Conservation (phyloP, 2,797 vertebrate species). For the Glyptemys insculpta region DNA sequence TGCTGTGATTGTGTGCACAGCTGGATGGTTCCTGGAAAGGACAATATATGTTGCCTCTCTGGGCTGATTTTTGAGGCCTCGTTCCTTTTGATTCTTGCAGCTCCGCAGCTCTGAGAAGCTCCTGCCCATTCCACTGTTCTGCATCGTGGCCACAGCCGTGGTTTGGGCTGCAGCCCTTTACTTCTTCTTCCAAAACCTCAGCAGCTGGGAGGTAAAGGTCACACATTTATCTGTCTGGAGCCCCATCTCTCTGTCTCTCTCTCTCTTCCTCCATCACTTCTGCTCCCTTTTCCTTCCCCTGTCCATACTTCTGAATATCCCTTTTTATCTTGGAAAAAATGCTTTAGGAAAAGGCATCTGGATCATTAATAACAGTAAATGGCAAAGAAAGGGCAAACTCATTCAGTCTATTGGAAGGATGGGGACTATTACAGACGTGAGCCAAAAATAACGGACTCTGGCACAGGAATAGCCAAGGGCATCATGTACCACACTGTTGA, state of each 20-base stretch:
- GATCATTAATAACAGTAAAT: neutral
- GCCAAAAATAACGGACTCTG: neutral
- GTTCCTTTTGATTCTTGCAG: conserved; percentile 63
- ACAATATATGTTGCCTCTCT: rapidly evolving
- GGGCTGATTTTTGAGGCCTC: neutral
- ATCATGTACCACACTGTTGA: neutral
- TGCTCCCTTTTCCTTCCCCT: neutral
- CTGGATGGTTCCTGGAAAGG: neutral
- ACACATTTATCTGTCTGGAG: neutral
- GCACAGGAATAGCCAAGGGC: neutral
- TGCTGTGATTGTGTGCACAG: neutral
- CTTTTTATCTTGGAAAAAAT: neutral
- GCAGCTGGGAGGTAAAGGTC: conserved; percentile 87
- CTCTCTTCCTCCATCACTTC: neutral
- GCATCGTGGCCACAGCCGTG: conserved; percentile 81
- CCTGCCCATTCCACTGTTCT: conserved; percentile 82
- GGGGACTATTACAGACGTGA: neutral
- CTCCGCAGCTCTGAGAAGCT: conserved; percentile 84
- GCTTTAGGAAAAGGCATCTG: neutral
- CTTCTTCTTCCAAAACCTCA: conserved; percentile 88
- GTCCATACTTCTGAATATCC: neutral
- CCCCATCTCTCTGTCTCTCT: neutral
- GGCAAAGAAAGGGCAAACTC: neutral
- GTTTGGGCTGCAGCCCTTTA: conserved; percentile 85
- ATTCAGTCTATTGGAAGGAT: neutral